Conservation (phyloP, 2,113 vertebrate species). For the Tyto alba region DNA sequence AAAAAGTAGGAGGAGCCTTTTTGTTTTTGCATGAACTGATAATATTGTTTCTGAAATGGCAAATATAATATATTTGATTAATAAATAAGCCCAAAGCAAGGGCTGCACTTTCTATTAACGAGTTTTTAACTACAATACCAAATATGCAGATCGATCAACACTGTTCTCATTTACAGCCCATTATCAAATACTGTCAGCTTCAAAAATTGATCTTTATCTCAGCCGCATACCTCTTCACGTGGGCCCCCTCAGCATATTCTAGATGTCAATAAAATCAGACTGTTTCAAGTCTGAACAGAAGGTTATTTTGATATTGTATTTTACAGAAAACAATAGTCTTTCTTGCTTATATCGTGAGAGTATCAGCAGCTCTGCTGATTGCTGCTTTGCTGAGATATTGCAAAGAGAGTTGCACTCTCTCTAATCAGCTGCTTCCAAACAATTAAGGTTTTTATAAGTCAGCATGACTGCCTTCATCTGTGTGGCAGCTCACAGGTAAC, state of each 20-base stretch:
- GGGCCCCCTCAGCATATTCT: neutral
- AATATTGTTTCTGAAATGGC: neutral
- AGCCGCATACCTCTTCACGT: neutral
- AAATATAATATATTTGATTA: neutral
- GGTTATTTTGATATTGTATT: neutral
- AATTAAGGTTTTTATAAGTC: neutral
- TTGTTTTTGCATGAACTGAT: neutral
- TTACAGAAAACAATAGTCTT: neutral
- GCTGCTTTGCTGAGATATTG: neutral
- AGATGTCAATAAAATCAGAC: neutral
- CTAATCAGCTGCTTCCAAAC: constrained; percentile 8
- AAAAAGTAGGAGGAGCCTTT: neutral
- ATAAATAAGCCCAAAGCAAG: neutral
- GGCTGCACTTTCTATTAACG: neutral
- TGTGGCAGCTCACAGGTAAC: neutral
- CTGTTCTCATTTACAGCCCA: neutral
- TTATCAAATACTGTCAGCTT: neutral
- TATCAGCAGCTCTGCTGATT: neutral
- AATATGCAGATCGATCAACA: neutral
- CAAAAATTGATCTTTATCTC: neutral
- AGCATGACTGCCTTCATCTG: neutral
- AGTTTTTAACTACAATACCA: neutral
- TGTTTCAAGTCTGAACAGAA: neutral
- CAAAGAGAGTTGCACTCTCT: neutral
- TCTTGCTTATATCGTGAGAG: neutral